Base-by-base conservation (phyloP, 1,140 invertebrate genomes). In the Eupristina koningsbergeri region DNA sequence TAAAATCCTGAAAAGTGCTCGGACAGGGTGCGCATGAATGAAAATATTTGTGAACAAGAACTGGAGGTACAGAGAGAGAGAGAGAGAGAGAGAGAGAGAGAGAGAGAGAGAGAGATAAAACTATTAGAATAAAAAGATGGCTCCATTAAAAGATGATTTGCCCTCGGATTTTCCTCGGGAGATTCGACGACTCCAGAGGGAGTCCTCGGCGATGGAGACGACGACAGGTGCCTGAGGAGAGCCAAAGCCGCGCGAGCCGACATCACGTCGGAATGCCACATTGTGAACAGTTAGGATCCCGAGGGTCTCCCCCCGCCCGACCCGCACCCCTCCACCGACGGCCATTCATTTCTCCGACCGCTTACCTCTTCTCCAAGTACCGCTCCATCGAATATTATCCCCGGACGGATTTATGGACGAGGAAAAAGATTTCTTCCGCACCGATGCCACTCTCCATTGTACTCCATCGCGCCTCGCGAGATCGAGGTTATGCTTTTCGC, bases 261-360 rank as follows among this genome's bases (percentile, higher is more conserved):
- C 73, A 39, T 67, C 77, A 81, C 81, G 26, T 39, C 64, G 73
- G 81, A 82, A 82, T 82, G 81, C 81, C 81, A 69, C 50, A 50
- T 82, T 71, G 73, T 76, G 81, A 76, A 82, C 81, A 82, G 81
- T 82, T 82, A 82, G 81, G 81, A 75, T 82, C 47, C 11, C 47
- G 39, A 11, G 26, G 45, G 67, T 31, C 39, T 39, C 41, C 29
- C 61, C 2, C 8, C 26, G 9, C 36, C 8, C 39, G 1, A 31
- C 36, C 31, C 26, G 22, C 36, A 7, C 26, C 5, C 39, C 41
- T 0, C n/a, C 58, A 15, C 61, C 50, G 45, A 7, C n/a, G 39
- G 73, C 53, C 73, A 53, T 81, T 81, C 80, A 63, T 74, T 80
- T 80, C 64, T 71, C 64, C 34, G 53, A 22, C 22, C 53, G 22